A percentile compares a stretch with the other conserved stretches of the same genome.
These are phyloP conservation scores for Tauraco erythrolophus DNA, from an alignment of 2,113 vertebrate species.

Conservation along the genomic window DNA sequence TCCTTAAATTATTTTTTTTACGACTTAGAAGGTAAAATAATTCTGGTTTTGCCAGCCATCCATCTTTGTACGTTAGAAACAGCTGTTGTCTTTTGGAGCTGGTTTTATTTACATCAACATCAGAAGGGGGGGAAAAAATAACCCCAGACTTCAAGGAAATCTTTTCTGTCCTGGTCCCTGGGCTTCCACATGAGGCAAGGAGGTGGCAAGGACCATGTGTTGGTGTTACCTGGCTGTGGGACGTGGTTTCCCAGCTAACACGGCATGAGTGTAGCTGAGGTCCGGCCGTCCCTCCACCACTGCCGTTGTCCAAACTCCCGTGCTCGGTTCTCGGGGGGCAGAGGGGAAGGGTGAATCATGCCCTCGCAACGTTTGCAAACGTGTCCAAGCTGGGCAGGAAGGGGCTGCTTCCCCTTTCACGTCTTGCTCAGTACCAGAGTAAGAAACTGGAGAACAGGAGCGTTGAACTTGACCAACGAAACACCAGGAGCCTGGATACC, in stretches of 20 bases:
- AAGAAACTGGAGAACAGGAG: not conserved
- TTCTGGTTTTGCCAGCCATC: not conserved
- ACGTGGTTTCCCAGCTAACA: fast-evolving
- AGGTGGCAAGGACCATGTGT: fast-evolving
- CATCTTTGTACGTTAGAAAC: not conserved
- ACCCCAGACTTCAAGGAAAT: not conserved
- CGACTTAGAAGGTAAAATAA: not conserved
- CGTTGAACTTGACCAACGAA: fast-evolving
- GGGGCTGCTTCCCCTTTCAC: not conserved
- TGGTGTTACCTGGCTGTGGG: not conserved
- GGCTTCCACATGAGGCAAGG: fast-evolving
- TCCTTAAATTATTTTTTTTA: not conserved
- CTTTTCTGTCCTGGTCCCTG: not conserved
- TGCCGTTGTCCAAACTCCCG: not conserved
- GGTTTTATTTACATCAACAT: not conserved
- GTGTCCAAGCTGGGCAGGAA: not conserved
- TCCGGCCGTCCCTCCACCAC: fast-evolving
- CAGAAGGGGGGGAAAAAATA: too few species aligned
- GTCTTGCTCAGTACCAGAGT: not conserved
- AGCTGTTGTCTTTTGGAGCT: not conserved
- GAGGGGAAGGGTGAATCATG: fast-evolving
- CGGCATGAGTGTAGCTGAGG: fast-evolving
- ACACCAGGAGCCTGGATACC: fast-evolving
- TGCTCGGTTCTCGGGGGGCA: fast-evolving
- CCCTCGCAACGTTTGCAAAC: fast-evolving